Evolutionary conservation across 2,113 vertebrate species (phyloP), one percentile per base, ranked within the genome.

Genomic region (Myotis brandtii): DNA sequence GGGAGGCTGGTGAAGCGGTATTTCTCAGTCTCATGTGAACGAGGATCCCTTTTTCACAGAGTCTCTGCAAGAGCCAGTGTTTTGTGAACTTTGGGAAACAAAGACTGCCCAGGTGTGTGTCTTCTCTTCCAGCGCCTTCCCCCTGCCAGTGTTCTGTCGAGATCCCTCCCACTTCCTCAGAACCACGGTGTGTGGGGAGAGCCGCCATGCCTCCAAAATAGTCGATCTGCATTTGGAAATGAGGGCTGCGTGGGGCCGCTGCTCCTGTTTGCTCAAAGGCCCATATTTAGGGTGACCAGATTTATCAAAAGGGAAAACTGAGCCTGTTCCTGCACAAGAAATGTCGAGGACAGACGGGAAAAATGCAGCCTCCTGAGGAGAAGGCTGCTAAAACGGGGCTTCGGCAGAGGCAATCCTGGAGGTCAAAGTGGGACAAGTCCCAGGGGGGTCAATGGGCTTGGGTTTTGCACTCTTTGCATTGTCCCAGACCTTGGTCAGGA

Each of bases 251-350:
- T 97, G 93, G 97, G 96, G 97, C 96, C 69, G 17, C 89, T 59
- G 17, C 93, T 95, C 92, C 90, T 81, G 72, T 97, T 95, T 95
- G 94, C 96, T 96, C 96, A 91, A 79, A 94, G 95, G 77, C 97
- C 95, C 97, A 96, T 89, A 94, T 97, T 96, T 96, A 97, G 97
- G 95, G 89, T 96, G 96, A 97, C 95, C 96, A 83, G 96, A 97
- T 97, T 94, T 97, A 97, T 97, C 94, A 97, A 62, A 95, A 93
- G 83, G 91, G 91, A 97, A 94, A 93, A 95, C 83, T 62, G 97
- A 91, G 93, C 91, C 93, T 97, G 94, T 97, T 96, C 97, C 93
- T 86, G 97, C 59, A 94, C 67, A 64, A 95, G 83, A 96, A 86
- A 87, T 75, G 91, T 75, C 80, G 89, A 96, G 94, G 91, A 93